Evolutionary conservation across 2,888 invertebrate genomes (phyloP), one percentile per base, ranked within the genome.

Genomic region (Furcula furcula): DNA sequence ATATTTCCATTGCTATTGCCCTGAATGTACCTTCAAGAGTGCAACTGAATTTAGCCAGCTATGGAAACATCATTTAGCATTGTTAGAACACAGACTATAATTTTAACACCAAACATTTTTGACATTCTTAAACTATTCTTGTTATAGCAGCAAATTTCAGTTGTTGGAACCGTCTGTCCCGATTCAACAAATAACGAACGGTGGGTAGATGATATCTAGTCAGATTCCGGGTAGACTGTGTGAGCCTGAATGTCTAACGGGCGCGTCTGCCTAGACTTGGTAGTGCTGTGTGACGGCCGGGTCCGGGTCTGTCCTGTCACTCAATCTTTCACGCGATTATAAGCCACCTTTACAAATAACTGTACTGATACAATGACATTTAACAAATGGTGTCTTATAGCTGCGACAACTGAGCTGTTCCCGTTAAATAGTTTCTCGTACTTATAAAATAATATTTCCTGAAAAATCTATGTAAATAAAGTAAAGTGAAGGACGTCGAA

Each of bases 231-330:
- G 73, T 72, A 75, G 65, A 69, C 72, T 76, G 67, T 67, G 67
- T 63, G 65, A 63, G 69, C 36, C 64, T 80, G 79, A 84, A 84
- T 83, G 80, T 74, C 77, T 84, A 81, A 84, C 84, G 82, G 84
- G 66, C 69, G 65, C 69, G 71, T 77, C 75, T 51, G 57, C 55
- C 61, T 58, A 58, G 68, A 62, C 59, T 59, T 63, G 62, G 65
- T 58, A 56, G 54, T 55, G 45, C 59, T 40, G 38, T 50, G 66
- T 71, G 77, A 74, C 72, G 71, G 68, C 51, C 55, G 39, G n/a
- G 59, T 54, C 57, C 45, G 47, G 60, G 66, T 55, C 76, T 70
- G 68, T 70, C 53, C 67, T 77, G 83, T 82, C 82, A 72, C 68
- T 81, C 83, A 81, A 73, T 68, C 76, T 64, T 63, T 58, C 64